Base-by-base conservation (phyloP, 2,888 invertebrate genomes). In the Leucozona laternaria region DNA sequence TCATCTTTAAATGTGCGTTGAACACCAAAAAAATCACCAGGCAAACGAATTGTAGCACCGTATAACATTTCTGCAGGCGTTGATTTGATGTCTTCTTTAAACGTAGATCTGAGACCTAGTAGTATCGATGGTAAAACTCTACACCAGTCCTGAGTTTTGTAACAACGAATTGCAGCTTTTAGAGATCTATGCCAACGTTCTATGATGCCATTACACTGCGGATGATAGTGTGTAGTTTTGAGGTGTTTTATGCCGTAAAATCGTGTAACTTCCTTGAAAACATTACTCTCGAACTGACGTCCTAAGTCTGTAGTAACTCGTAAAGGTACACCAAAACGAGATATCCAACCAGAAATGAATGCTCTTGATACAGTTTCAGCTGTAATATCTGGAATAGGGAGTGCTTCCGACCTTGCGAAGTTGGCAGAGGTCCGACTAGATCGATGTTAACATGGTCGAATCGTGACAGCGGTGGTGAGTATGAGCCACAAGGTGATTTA, bases 241-340 rank as follows among this genome's bases (percentile, higher is more conserved):
- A 77, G 75, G 15, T 60, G 50, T 62, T 78, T 45, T 1, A 70
- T 68, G 3, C 88, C 81, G 20, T 83, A 37, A 66, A 66, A 40
- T 20, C 10, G 20, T 13, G 55, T 31, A 2, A 55, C 76, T n/a
- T 73, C 72, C 48, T 11, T 66, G 28, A 83, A 84, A 11, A 84
- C 10, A 0, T 20, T 25, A 6, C 53, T 68, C 25, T 40, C 79
- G 17, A 88, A 87, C 28, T 88, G 84, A 11, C 79, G 22, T 10
- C 81, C 88, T 31, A 82, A 72, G 37, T 88, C 79, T 0, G 81
- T 83, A 4, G 84, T 79, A 28, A 88, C 76, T 15, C 48, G 55
- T 8, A 45, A 10, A 13, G 82, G 88, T 13, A 82, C 75, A 6
- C 81, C 88, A 60, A 84, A 88, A 6, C 83, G 34, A 6, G 66